A percentile compares a stretch with the other conserved stretches of the same genome.
These are phyloP conservation scores for Sitta carolinensis DNA, from an alignment of 2,797 vertebrate species.

Conservation along the genomic window DNA sequence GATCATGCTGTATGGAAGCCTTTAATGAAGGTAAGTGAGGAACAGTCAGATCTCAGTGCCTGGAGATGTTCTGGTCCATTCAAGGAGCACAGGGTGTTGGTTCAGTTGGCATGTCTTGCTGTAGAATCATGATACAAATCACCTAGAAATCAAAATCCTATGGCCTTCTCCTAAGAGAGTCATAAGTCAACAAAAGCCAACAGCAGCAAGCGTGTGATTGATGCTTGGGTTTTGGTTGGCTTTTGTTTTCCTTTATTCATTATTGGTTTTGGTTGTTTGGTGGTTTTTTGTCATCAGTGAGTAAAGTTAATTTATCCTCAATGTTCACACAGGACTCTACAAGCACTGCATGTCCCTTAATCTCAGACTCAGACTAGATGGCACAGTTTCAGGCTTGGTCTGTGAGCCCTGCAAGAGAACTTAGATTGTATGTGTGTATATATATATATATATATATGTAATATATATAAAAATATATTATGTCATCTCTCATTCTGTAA, in stretches of 20 bases:
- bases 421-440: too few relatives aligned
- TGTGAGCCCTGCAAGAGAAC: neutral
- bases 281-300: neutral
- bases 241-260: neutral
- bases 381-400: neutral
- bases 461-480: too few relatives aligned
- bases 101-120: neutral
- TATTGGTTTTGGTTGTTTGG: neutral
- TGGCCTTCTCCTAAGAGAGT: neutral
- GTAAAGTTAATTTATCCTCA: neutral
- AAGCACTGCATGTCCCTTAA: neutral
- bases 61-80: neutral
- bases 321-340: neutral
- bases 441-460: too few relatives aligned
- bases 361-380: neutral
- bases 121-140: neutral
- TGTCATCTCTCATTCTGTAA: neutral
- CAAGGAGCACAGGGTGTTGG: neutral
- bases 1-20: conserved; percentile 99
- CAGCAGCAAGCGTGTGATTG: neutral
- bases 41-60: neutral
- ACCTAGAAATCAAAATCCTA: neutral
- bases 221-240: neutral
- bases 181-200: neutral
- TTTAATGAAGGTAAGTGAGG: conserved; percentile 91